Base-by-base conservation (phyloP, 2,797 vertebrate species). In the Paratrypauchen microcephalus region DNA sequence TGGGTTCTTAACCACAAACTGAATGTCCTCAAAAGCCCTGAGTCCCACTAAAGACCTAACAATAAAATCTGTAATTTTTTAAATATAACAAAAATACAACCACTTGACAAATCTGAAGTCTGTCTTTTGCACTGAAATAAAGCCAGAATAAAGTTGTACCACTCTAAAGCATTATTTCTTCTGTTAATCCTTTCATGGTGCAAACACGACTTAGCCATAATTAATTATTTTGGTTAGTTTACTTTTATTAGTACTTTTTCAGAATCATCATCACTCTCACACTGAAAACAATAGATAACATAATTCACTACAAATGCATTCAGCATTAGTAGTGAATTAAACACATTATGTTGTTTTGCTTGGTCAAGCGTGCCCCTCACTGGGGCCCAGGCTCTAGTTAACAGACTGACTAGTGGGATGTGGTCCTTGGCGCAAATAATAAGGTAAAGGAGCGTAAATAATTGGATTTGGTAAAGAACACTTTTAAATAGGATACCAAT, bases 401-500 rank as follows among this genome's bases (percentile, higher is more conserved):
- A 93, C 89, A 84, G 92, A 87, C 93, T 87, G 84, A 86, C 85
- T 81, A 91, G 80, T 75, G 80, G 81, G 93, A 89, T 82, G 65
- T 76, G 81, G 87, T 90, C 84, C 78, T 87, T 52, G 87, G 63
- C 87, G 83, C 79, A 91, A 88, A 94, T 94, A 94, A 94, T 93
- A 91, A 92, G 92, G 80, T 88, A 92, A 92, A 88, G 76, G 80
- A 92, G 94, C 87, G 92, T 92, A 94, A 95, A 91, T 96, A 95
- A 96, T 94, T 86, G 87, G 89, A 88, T 92, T 92, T 94, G 94
- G 94, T 92, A 84, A 90, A 86, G 89, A 91, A 88, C 81, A 84
- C 87, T 88, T 91, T 92, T 91, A 86, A 87, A 90, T 89, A 82
- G 83, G 86, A 89, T 89, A 91, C 83, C 67, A 83, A 72, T 92